Evolutionary conservation across 2,797 vertebrate species (phyloP).

Genomic region (Catamblyrhynchus diadema): DNA sequence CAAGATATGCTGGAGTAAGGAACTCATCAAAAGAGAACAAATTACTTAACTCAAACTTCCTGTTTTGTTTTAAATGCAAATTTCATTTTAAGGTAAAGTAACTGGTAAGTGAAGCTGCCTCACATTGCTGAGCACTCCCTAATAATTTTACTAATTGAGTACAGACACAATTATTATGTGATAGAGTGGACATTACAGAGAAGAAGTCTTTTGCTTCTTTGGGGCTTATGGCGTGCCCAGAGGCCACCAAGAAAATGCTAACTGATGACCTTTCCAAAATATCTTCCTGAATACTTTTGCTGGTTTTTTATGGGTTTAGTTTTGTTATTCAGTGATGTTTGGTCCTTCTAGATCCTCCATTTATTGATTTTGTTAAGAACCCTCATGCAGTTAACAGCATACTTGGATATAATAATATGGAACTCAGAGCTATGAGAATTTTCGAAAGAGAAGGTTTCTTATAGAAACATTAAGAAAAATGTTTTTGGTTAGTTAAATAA

Average conservation of each 20-base stretch:
- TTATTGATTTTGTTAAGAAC: background rate
- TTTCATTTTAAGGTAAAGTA: background rate
- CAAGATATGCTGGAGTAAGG: background rate
- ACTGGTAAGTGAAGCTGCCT: background rate
- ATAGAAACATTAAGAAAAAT: background rate
- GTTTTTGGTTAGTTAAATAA: background rate
- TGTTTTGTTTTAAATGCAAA: background rate
- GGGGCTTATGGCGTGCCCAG: background rate
- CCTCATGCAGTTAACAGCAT: background rate
- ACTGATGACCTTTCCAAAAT: background rate
- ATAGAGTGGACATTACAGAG: background rate
- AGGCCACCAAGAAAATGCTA: background rate
- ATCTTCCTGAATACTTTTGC: background rate
- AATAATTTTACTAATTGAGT: background rate
- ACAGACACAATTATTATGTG: background rate
- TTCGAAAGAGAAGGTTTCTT: background rate
- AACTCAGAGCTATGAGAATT: background rate
- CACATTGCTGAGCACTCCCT: background rate
- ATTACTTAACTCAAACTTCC: background rate
- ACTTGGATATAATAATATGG: background rate
- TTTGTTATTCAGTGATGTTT: background rate
- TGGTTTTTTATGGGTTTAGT: background rate
- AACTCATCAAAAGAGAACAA: background rate
- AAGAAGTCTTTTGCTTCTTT: rapidly evolving
- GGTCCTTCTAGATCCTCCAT: background rate